Base-by-base conservation (phyloP, 92 coral and sea anemone species). In the Ricordea florida region DNA sequence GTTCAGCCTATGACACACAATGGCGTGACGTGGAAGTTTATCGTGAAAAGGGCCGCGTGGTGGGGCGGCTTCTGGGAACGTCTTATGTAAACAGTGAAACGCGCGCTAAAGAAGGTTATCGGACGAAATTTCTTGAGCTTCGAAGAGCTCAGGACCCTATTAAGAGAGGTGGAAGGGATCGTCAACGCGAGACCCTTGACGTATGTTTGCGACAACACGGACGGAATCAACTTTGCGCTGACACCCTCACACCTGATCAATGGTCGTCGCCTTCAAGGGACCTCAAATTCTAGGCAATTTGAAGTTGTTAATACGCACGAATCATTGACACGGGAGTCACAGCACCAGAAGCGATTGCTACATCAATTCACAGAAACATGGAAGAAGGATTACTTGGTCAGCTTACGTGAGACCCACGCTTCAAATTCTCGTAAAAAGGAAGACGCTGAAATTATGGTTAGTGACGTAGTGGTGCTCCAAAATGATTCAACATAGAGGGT, bases 91-190 rank as follows among this genome's bases (percentile, higher is more conserved):
- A 64, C 71, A n/a, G 71, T 64, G 10, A 64, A 64, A 16, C 33
- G 38, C 10, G 11, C 55, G 55, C 56, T 43, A 13, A 64, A 32
- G 55, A 64, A 64, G 26, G 55, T 64, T 26, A 42, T 64, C 21
- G 71, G 71, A 42, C 50, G 38, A 23, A 42, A 45, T 29, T 64
- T 37, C 10, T 34, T 64, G 38, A 64, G 55, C 25, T 64, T 64
- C 28, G 53, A 64, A 64, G 53, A 64, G 56, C 55, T 64, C 34
- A 26, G 55, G 14, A 79, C 72, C 28, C 58, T 62, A 5, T 57
- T 79, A 22, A 61, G 36, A n/a, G 78, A 79, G 38, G 70, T 60
- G 10, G 85, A 79, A 79, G 13, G 67, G n/a, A 33, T 79, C 28
- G 48, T 79, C 27, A 79, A 79, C 49, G 44, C 85, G 10, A 20